A percentile compares a stretch with the other conserved stretches of the same genome.
phyloP scores from a whole-genome alignment of 2,113 vertebrate genomes.

The Corydoras maculifer region DNA sequence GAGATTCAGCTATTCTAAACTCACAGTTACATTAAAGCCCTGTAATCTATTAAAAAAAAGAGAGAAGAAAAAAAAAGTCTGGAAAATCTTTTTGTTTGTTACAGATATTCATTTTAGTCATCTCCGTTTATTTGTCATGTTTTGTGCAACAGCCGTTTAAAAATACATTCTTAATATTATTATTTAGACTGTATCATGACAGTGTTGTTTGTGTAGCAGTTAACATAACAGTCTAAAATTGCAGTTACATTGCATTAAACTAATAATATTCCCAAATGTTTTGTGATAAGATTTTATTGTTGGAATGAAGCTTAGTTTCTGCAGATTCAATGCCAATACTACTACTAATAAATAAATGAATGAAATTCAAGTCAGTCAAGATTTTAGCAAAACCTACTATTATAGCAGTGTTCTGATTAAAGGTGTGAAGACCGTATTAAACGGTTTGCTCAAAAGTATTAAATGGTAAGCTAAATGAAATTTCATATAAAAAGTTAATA shows the following conservation, averaged over 20 bases:
- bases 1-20: constrained; percentile 32
- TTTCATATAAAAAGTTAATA: too few species aligned
- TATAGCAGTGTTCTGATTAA: neutral
- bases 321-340: neutral
- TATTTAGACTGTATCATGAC: too few species aligned
- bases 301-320: neutral
- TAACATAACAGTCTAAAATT: too few species aligned
- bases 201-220: too few species aligned
- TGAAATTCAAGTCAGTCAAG: neutral
- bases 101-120: neutral
- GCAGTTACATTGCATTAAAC: too few species aligned
- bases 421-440: too few species aligned
- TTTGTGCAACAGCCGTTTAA: too few species aligned
- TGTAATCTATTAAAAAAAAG: constrained; percentile 42
- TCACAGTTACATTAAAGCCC: constrained; percentile 34
- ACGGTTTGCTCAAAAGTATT: too few species aligned
- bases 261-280: too few species aligned
- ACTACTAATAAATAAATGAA: neutral
- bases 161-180: too few species aligned
- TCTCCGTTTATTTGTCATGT: too few species aligned
- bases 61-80: neutral
- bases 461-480: too few species aligned
- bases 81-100: neutral
- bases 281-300: neutral
- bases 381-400: neutral